These are phyloP conservation scores for Malurus leucopterus DNA, from an alignment of 2,797 vertebrate species.

Conservation along the genomic window DNA sequence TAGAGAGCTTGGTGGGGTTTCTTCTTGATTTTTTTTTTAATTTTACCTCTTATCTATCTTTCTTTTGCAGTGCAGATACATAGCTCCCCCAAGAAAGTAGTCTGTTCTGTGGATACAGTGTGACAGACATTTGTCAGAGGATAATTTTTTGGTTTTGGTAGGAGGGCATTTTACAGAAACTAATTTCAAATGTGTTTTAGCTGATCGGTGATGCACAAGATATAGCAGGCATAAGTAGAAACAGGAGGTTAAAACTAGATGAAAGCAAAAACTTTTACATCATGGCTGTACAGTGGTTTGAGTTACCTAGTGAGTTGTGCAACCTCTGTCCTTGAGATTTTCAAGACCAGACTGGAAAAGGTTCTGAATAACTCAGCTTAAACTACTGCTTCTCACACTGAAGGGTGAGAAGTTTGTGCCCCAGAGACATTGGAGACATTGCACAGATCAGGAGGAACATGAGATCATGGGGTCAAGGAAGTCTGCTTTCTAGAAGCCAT, in stretches of 20 bases:
- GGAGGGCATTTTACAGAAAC: background rate
- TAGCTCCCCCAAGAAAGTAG: background rate
- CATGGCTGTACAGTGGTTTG: rapidly evolving
- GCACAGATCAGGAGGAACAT: background rate
- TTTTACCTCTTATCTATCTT: background rate
- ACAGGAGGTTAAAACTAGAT: background rate
- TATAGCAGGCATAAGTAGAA: background rate
- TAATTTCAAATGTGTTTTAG: background rate
- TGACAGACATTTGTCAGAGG: background rate
- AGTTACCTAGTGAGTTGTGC: background rate
- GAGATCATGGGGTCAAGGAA: background rate
- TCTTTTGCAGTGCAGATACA: background rate
- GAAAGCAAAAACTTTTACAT: background rate
- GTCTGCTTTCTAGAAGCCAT: background rate
- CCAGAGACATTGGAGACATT: background rate
- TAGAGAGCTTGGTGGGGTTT: background rate
- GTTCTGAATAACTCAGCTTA: background rate
- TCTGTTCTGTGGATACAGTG: background rate
- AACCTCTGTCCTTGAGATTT: background rate
- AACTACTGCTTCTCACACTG: background rate
- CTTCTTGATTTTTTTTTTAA: background rate
- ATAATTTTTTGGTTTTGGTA: background rate
- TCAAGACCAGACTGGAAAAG: background rate
- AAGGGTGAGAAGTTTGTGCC: background rate
- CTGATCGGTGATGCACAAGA: background rate